Evolutionary conservation across 2,113 vertebrate species (phyloP).

Genomic region (Maylandia zebra): DNA sequence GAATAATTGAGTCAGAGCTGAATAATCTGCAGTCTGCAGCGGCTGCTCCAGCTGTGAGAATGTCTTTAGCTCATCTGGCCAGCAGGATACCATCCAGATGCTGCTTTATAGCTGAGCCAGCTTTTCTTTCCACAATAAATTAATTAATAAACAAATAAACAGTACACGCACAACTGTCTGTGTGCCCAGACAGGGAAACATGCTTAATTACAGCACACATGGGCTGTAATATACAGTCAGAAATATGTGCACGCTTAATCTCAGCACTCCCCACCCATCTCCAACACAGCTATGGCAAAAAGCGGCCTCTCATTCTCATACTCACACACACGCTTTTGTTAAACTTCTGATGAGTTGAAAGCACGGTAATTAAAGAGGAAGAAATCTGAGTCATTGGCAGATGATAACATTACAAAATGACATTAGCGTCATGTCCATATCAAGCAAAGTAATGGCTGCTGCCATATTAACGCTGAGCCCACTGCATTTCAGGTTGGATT

Average conservation of each 20-base stretch:
- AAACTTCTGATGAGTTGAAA: background rate
- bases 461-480: background rate
- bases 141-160: background rate
- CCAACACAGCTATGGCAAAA: background rate
- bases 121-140: background rate
- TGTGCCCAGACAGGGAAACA: background rate
- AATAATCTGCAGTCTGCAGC: conserved; percentile 44
- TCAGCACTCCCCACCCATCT: background rate
- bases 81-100: conserved; percentile 48
- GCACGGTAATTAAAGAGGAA: background rate
- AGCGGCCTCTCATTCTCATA: background rate
- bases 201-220: background rate
- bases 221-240: background rate
- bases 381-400: background rate
- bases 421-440: background rate
- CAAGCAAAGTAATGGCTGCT: background rate
- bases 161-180: background rate
- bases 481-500: background rate
- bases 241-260: background rate
- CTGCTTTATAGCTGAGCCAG: conserved; percentile 16
- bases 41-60: conserved; percentile 38
- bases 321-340: background rate
- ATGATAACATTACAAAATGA: background rate
- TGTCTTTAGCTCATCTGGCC: conserved; percentile 31
- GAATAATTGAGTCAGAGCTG: conserved; percentile 11